phyloP scores from a whole-genome alignment of 30 jellyfish, hydroid and myxozoan species.

The Nemopilema nomurai region DNA sequence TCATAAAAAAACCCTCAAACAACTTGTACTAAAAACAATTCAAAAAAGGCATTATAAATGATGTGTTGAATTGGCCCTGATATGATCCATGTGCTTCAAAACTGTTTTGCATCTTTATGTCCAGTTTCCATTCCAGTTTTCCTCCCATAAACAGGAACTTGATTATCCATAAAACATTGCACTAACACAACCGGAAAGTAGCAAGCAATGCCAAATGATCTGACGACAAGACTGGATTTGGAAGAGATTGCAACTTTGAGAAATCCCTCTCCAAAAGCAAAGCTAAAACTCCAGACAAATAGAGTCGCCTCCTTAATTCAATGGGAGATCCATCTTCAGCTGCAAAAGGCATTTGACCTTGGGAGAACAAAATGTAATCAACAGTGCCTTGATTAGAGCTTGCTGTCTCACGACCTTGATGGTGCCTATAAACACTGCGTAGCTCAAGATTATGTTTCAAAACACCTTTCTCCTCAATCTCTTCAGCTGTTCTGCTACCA shows the following conservation, averaged over 20 bases:
- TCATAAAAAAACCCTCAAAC: too few species aligned
- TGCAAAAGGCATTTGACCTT: conserved; percentile 1
- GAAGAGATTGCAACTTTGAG: conserved; percentile 59
- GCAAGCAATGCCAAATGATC: conserved; percentile 91
- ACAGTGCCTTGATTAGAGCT: conserved; percentile 95
- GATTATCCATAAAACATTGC: neutral
- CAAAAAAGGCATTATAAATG: too few species aligned
- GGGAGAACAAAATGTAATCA: conserved; percentile 85
- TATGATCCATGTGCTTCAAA: too few species aligned
- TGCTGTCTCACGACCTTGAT: conserved; percentile 53
- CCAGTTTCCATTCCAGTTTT: too few species aligned
- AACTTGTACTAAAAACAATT: too few species aligned
- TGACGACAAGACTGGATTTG: conserved; percentile 77
- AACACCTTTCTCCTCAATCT: conserved; percentile 65
- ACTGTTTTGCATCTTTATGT: too few species aligned
- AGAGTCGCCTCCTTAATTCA: conserved; percentile 36
- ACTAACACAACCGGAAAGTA: conserved; percentile 46
- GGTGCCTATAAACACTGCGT: conserved; percentile 73
- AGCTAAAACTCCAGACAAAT: conserved; percentile 67
- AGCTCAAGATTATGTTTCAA: conserved; percentile 71
- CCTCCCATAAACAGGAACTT: too few species aligned
- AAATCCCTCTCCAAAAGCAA: conserved; percentile 57
- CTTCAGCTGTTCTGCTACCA: conserved; percentile 48
- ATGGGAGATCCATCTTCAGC: conserved; percentile 13
- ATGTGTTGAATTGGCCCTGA: too few species aligned